Percentiles rank a stretch among this genome's conserved stretches.
phyloP scores from a whole-genome alignment of 2,797 vertebrate species.

The Hippopotamyrus pictus region DNA sequence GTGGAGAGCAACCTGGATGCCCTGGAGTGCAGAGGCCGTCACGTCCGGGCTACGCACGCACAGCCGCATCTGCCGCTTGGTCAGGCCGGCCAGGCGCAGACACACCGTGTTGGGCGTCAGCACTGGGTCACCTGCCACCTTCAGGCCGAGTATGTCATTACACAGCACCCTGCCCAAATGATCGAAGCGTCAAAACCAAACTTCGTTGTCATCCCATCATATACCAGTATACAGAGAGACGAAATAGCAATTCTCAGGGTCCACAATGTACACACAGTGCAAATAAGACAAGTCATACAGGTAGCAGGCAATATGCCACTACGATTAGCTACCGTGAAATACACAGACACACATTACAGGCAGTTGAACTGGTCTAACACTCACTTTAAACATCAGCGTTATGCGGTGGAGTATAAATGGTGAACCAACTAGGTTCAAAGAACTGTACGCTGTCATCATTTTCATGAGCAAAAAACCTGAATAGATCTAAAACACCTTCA shows the following conservation, averaged over 20 bases:
- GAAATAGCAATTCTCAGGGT: neutral
- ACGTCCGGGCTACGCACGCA: constrained; percentile 83
- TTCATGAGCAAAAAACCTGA: neutral
- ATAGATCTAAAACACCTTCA: neutral
- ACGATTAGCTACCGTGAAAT: neutral
- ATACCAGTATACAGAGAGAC: neutral
- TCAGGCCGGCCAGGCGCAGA: constrained; percentile 79
- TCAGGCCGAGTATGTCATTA: constrained; percentile 84
- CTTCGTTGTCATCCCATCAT: neutral
- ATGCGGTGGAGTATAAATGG: neutral
- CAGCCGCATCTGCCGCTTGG: constrained; percentile 81
- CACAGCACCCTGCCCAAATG: constrained; percentile 68
- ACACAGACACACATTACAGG: neutral
- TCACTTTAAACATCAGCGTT: neutral
- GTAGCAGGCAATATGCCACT: neutral
- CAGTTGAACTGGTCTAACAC: neutral
- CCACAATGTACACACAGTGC: neutral
- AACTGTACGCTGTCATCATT: neutral
- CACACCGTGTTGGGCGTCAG: constrained; percentile 86
- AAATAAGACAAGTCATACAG: neutral
- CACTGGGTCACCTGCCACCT: constrained; percentile 79
- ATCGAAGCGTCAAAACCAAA: neutral
- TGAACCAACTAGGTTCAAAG: neutral
- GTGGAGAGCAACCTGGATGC: constrained; percentile 83
- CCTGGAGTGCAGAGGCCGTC: constrained; percentile 84